Evolutionary conservation across 2,113 vertebrate genomes (phyloP), one percentile per base, ranked within the genome.

Genomic region (Periophthalmodon schlosseri): DNA sequence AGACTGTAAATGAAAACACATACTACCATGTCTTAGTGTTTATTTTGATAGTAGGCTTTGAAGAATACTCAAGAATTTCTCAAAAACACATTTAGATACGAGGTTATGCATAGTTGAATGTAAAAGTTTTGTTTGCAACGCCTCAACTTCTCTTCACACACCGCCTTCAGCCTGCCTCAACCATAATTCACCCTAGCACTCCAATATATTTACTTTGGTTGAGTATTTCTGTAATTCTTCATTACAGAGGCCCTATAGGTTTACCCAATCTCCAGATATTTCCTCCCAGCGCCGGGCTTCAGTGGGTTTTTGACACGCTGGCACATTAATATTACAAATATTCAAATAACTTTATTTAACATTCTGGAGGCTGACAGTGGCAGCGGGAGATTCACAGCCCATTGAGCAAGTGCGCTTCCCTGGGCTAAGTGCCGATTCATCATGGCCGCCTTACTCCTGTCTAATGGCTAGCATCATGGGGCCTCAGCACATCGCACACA

Each of bases 341-440:
- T 93, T 94, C 92, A 94, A 93, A 93, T 94, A 93, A 93, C 88
- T 92, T 93, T 94, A 93, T 94, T 94, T 93, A 92, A 92, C 89
- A 94, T 93, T 90, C 92, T 85, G 87, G 81, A 49, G 82, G 87
- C 82, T 85, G 89, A 88, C 88, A 82, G 86, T 78, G 85, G 83
- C 83, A 88, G 88, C 83, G 77, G 90, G 91, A 91, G 86, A 91
- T 91, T 91, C 90, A 91, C 89, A 90, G 91, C 84, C 88, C 87
- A 92, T 91, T 93, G 87, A 92, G 87, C 90, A 91, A 91, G 87
- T 87, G 85, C 72, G 73, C 82, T 86, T 91, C 87, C 86, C 87
- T 77, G 81, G 84, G 88, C 88, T 89, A 91, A 91, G 91, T 90
- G 89, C 81, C 84, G 87, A 93, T 93, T 93, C 87, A 93, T 92